Conservation (phyloP, 2,888 invertebrate genomes). For the Ephialtes manifestator region DNA sequence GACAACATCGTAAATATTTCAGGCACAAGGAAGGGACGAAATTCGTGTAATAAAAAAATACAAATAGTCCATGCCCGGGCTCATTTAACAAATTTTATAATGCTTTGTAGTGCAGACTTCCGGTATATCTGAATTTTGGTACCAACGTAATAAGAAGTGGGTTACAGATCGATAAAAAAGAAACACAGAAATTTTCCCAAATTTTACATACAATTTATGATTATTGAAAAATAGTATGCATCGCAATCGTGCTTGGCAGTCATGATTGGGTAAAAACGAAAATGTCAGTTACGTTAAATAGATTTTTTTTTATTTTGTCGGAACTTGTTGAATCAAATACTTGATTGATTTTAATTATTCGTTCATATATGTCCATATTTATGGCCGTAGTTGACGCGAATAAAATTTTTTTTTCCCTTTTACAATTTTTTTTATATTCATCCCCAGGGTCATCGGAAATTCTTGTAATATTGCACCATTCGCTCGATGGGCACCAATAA, state of each 20-base stretch:
- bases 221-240: background rate
- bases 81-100: constrained; percentile 26
- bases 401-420: background rate
- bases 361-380: background rate
- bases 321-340: no score
- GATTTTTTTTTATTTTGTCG: background rate
- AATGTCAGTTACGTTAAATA: background rate
- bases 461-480: background rate
- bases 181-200: no score
- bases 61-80: constrained; percentile 4
- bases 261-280: constrained; percentile 7
- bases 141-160: constrained; percentile 31
- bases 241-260: background rate
- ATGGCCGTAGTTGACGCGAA: background rate
- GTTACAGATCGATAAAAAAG: constrained; percentile 21
- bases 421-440: background rate
- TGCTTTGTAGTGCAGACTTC: constrained; percentile 31
- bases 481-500: background rate
- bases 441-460: background rate
- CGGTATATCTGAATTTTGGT: constrained; percentile 37
- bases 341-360: background rate
- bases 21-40: background rate
- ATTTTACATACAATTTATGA: constrained; percentile 17
- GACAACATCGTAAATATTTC: background rate
- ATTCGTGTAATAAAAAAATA: constrained; percentile 1